phyloP scores from a whole-genome alignment of 2,888 invertebrate species.

The Idaea aversata region DNA sequence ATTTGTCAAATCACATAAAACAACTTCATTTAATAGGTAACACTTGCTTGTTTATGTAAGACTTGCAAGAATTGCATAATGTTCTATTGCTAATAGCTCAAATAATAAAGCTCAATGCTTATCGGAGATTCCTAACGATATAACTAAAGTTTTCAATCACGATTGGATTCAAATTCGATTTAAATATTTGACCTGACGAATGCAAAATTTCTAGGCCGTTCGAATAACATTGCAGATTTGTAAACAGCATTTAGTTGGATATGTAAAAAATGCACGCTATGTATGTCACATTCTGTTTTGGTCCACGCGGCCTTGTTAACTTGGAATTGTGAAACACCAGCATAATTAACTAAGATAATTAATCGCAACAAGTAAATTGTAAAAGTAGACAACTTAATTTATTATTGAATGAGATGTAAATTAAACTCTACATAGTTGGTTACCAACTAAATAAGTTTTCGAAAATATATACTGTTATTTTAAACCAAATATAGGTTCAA shows the following conservation, averaged over 20 bases:
- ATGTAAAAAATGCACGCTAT: conserved; percentile 35
- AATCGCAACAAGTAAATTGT: conserved; percentile 16
- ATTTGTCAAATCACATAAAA: conserved; percentile 16
- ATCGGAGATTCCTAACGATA: conserved; percentile 37
- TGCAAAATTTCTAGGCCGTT: conserved; percentile 57
- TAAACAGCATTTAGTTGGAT: conserved; percentile 40
- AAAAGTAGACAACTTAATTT: background rate
- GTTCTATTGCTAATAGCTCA: conserved; percentile 10
- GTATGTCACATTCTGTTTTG: conserved; percentile 33
- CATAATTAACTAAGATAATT: conserved; percentile 21
- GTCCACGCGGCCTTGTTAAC: conserved; percentile 32
- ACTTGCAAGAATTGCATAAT: conserved; percentile 26
- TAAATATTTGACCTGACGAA: conserved; percentile 29
- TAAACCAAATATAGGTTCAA: too few relatives aligned
- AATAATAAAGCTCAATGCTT: conserved; percentile 18
- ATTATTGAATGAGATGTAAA: background rate
- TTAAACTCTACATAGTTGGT: background rate
- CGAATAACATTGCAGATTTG: conserved; percentile 58
- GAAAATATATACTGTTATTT: background rate
- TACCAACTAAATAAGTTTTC: background rate
- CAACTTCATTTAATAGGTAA: background rate
- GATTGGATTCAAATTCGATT: conserved; percentile 17
- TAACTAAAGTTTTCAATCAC: conserved; percentile 45
- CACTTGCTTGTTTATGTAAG: conserved; percentile 17
- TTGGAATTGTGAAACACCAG: conserved; percentile 31